Percentiles rank a stretch among this genome's conserved stretches.
phyloP scores from a whole-genome alignment of 2,113 vertebrate genomes.

The Bagarius yarrelli region DNA sequence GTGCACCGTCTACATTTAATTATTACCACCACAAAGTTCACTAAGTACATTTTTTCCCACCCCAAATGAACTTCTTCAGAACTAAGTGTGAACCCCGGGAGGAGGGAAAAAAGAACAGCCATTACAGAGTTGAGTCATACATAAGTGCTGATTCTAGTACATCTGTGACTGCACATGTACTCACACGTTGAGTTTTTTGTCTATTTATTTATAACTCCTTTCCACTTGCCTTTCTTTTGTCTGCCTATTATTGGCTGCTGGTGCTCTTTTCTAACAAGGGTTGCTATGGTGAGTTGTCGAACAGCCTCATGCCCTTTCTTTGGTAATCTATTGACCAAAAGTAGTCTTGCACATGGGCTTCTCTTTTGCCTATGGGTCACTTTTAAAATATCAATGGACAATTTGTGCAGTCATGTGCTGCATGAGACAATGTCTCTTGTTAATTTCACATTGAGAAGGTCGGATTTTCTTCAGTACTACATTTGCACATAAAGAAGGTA shows the following conservation, averaged over 20 bases:
- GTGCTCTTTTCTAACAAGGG: conserved; percentile 49
- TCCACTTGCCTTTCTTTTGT: conserved; percentile 50
- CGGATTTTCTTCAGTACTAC: background rate
- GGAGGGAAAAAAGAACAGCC: conserved; percentile 28
- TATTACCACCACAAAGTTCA: background rate
- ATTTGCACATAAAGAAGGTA: background rate
- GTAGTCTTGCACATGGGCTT: background rate
- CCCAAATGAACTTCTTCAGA: background rate
- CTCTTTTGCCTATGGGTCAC: background rate
- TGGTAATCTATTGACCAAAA: conserved; percentile 14
- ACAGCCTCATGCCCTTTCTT: conserved; percentile 25
- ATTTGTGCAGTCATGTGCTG: background rate
- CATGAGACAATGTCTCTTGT: background rate
- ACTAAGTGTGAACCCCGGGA: conserved; percentile 14
- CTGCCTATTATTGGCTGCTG: conserved; percentile 49
- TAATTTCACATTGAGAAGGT: conserved; percentile 1
- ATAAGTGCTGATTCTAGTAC: conserved; percentile 38
- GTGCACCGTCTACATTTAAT: background rate
- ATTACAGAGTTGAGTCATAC: conserved; percentile 49
- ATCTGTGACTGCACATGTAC: conserved; percentile 25
- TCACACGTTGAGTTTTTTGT: background rate
- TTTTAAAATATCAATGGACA: background rate
- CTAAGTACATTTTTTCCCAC: background rate
- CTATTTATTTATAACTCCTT: conserved; percentile 34
- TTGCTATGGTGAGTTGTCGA: conserved; percentile 61